Base-by-base conservation (phyloP, 2,113 vertebrate genomes). In the Nothobranchius furzeri region DNA sequence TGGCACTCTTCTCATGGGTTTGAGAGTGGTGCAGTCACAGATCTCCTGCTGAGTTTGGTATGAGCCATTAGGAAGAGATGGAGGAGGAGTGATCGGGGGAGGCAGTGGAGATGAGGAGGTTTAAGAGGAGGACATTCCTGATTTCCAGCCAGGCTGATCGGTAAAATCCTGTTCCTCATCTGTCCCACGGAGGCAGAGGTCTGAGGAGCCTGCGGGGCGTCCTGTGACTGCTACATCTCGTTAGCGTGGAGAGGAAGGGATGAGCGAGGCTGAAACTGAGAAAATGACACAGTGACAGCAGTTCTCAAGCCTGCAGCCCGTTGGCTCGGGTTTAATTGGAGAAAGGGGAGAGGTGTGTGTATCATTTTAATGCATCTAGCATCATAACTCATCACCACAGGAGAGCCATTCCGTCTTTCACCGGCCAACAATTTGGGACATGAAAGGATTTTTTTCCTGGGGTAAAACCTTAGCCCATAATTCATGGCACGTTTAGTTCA, bases 101-200 rank as follows among this genome's bases (percentile, higher is more conserved):
- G 68, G 61, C 66, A 79, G 53, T 35, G 55, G 65, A 66, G 70
- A 79, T 49, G 83, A 75, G 60, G 82, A 69, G 70, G 80, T 64
- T 63, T 81, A 77, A 74, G 68, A 64, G 63, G 74, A 74, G 85
- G 86, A 82, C 87, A 91, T 92, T 92, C 90, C 89, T 90, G 86
- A 88, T 90, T 92, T 89, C 88, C 88, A 88, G 89, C 86, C 90
- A 90, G 88, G 90, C 89, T 89, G 84, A 91, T 91, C 84, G 52
- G 74, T 78, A 83, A 79, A 89, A 86, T 79, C 82, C 86, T 79
- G 74, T 79, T 87, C 83, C 82, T 89, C 88, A 84, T 86, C 81
- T 78, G 72, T 81, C 79, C 78, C 81, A 83, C 75, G 36, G 63
- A 89, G 88, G 86, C 83, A 84, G 79, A 80, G 79, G 79, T 70